A percentile compares a stretch with the other conserved stretches of the same genome.
Evolutionary conservation across 2,797 vertebrate species (phyloP).

Genomic region (Nasua narica): DNA sequence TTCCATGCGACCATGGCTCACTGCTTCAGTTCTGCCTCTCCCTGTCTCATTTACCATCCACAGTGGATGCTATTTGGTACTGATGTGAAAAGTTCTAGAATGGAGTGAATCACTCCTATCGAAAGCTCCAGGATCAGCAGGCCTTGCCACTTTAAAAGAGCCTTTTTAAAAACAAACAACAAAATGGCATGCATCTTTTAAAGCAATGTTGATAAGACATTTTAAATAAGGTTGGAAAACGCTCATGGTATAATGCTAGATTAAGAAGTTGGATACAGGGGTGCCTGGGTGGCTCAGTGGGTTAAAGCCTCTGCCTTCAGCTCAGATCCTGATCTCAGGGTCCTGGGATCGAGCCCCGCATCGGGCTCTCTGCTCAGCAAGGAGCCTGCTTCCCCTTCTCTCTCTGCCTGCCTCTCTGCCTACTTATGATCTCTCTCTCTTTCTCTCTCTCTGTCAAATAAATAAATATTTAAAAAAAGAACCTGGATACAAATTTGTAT

Average conservation of each 20-base stretch:
- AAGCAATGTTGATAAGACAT: background rate
- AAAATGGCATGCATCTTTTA: background rate
- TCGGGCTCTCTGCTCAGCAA: too few species aligned
- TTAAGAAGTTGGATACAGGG: background rate
- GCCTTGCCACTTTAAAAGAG: background rate
- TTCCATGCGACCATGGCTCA: background rate
- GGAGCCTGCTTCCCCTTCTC: too few species aligned
- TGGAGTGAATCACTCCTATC: background rate
- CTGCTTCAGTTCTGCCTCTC: background rate
- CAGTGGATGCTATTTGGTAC: background rate
- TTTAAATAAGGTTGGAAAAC: background rate
- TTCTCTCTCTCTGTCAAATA: too few species aligned
- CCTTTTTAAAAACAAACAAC: background rate
- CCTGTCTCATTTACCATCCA: background rate
- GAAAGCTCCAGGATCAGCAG: background rate
- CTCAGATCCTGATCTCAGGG: too few species aligned
- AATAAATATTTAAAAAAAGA: too few species aligned
- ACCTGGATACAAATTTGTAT: background rate
- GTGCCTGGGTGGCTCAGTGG: too few species aligned
- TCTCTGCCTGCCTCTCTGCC: too few species aligned
- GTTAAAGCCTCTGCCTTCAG: too few species aligned
- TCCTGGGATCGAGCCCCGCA: too few species aligned
- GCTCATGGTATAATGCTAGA: background rate
- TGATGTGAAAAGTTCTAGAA: slow-evolving; percentile 28
- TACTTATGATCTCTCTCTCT: too few species aligned